Evolutionary conservation across 2,888 invertebrate genomes (phyloP), one percentile per base, ranked within the genome.

Genomic region (Oxystoma pomonae): DNA sequence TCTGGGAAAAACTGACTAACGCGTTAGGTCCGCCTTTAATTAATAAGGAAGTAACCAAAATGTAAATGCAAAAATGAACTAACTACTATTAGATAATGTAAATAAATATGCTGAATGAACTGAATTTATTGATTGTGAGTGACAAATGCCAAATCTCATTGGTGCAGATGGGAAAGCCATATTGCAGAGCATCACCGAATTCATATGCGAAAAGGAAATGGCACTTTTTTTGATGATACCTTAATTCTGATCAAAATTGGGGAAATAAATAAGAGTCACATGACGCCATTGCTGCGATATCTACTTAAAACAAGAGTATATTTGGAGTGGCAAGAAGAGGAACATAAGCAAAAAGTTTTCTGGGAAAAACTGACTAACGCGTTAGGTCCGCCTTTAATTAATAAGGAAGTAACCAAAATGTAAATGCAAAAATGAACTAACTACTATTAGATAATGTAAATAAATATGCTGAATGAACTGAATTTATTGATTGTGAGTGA

Each of bases 161-260:
- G 90, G 90, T 88, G 88, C 73, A 81, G 86, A 51, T 86, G 88
- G 85, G 90, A 90, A 73, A 86, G 88, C 12, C 86, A 87, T 70
- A 80, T 89, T 19, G 88, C 88, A 0, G 87, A 89, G 69, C 84
- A 87, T 72, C 86, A 87, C 68, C 81, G 87, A 61, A 77, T 87
- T 62, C 85, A 87, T 67, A 79, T 85, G 20, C 84, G 86, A 70
- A 84, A 86, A 64, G 73, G 74, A 52, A 65, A 74, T 51, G 78
- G 79, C 1, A 83, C 84, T 1, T 83, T 81, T 0, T 76, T 80
- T 0, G 83, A 85, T 63, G 86, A 86, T 69, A 83, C 85, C 1
- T 74, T 89, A 61, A 83, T 90, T 16, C 78, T 89, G 70, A 81
- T 90, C 17, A 84, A 86, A 73, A 76, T 88, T 69, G 87, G 86